Percentiles rank a stretch among this genome's conserved stretches.
These are phyloP conservation scores for Lepilemur septentrionalis DNA, from an alignment of 2,797 vertebrate species.

Conservation along the genomic window DNA sequence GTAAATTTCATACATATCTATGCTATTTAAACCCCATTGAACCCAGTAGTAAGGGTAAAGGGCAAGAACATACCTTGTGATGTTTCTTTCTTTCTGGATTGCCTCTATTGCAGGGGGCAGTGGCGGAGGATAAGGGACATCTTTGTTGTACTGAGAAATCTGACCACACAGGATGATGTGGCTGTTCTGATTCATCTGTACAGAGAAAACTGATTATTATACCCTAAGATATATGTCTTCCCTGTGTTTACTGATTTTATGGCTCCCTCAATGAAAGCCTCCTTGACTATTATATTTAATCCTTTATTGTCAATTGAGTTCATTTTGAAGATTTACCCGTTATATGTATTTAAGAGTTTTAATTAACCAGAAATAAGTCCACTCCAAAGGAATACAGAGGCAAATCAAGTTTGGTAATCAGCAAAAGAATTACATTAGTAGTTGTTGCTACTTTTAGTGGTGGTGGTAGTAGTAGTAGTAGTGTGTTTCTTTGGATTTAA, in stretches of 20 bases:
- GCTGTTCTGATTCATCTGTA: slow-evolving; percentile 93
- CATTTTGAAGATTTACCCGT: slow-evolving; percentile 3
- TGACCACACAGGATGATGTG: slow-evolving; percentile 96
- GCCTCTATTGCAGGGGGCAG: slow-evolving; percentile 86
- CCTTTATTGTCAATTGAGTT: slow-evolving; percentile 16
- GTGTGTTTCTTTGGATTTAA: slow-evolving; percentile 46
- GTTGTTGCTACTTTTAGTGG: slow-evolving; percentile 3
- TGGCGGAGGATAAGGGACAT: slow-evolving; percentile 94
- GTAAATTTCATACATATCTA: background rate
- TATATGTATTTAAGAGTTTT: slow-evolving; percentile 18
- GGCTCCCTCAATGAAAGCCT: slow-evolving; percentile 23
- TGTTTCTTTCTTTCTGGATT: slow-evolving; percentile 85
- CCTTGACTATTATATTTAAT: slow-evolving; percentile 13
- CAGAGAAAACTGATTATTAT: slow-evolving; percentile 36
- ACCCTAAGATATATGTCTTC: background rate
- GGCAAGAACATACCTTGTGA: slow-evolving; percentile 86
- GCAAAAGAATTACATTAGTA: slow-evolving; percentile 28
- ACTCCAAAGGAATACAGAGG: slow-evolving; percentile 9
- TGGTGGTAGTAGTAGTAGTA: background rate
- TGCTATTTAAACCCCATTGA: background rate
- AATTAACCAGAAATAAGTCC: slow-evolving; percentile 11
- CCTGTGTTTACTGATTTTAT: background rate
- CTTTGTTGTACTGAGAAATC: slow-evolving; percentile 98
- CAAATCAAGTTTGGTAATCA: slow-evolving; percentile 4
- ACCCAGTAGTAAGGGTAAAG: background rate